These are phyloP conservation scores for Aphyosemion australe DNA, from an alignment of 2,113 vertebrate species.

Conservation along the genomic window DNA sequence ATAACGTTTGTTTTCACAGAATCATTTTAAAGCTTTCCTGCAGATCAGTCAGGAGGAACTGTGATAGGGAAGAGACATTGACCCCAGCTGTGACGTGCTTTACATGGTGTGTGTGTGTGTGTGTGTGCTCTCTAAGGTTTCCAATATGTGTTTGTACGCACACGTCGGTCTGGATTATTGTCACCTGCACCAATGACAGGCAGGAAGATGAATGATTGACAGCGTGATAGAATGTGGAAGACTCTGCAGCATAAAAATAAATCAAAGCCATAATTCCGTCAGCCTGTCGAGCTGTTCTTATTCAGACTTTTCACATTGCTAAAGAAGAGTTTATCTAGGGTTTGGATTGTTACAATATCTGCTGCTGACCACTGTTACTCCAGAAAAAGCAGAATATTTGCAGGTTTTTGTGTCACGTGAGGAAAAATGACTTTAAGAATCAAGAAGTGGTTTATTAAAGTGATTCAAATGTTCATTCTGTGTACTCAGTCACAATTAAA, in stretches of 20 bases:
- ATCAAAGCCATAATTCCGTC: background rate
- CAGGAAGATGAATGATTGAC: conserved; percentile 39
- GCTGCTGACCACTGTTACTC: no score
- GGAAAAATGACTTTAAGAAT: no score
- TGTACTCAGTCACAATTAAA: no score
- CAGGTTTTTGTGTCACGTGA: no score
- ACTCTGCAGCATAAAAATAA: conserved; percentile 2
- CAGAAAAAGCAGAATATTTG: no score
- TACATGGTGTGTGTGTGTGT: no score
- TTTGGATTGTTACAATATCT: no score
- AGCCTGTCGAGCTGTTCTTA: background rate
- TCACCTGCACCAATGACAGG: background rate
- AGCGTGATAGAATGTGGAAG: conserved; percentile 20
- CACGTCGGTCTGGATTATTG: conserved; percentile 28
- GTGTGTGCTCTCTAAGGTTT: no score
- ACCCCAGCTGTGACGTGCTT: conserved; percentile 17
- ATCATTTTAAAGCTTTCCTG: conserved; percentile 18
- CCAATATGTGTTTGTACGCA: conserved; percentile 51
- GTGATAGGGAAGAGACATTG: conserved; percentile 28
- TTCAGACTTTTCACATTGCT: background rate
- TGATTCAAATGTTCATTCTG: no score
- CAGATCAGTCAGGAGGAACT: conserved; percentile 24
- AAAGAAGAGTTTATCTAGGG: background rate
- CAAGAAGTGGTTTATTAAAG: no score
- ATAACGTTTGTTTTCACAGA: conserved; percentile 27